phyloP scores from a whole-genome alignment of 2,888 invertebrate species.

The Drosophila stalkeri region DNA sequence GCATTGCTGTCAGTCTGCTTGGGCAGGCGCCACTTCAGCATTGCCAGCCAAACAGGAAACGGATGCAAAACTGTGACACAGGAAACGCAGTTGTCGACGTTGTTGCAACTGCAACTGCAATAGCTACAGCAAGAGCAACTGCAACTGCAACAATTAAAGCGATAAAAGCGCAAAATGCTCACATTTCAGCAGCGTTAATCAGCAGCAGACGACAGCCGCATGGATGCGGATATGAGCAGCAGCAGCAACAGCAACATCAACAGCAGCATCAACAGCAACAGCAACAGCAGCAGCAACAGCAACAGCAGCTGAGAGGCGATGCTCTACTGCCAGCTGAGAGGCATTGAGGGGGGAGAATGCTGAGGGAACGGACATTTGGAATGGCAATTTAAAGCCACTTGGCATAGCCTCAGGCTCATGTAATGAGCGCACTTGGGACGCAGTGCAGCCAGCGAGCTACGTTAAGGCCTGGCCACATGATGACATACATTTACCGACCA shows the following conservation, averaged over 20 bases:
- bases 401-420: slow-evolving; percentile 56
- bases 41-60: slow-evolving; percentile 49
- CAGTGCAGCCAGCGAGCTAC: slow-evolving; percentile 31
- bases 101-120: slow-evolving; percentile 24
- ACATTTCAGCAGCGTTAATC: slow-evolving; percentile 71
- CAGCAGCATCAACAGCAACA: background rate
- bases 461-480: slow-evolving; percentile 27
- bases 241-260: slow-evolving; percentile 6
- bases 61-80: slow-evolving; percentile 77
- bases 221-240: slow-evolving; percentile 37
- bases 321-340: background rate
- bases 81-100: slow-evolving; percentile 52
- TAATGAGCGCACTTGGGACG: slow-evolving; percentile 64
- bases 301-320: background rate
- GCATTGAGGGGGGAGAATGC: background rate
- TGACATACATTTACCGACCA: slow-evolving; percentile 66
- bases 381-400: slow-evolving; percentile 58
- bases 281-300: slow-evolving; percentile 3
- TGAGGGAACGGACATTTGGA: slow-evolving; percentile 7
- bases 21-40: slow-evolving; percentile 34
- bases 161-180: slow-evolving; percentile 73
- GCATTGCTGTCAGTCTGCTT: slow-evolving; percentile 61
- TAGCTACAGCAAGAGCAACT: slow-evolving; percentile 5
- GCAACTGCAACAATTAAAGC: slow-evolving; percentile 74
- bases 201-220: slow-evolving; percentile 56